phyloP scores from a whole-genome alignment of 1,140 invertebrate species.

The Trypoxylus dichotomus region DNA sequence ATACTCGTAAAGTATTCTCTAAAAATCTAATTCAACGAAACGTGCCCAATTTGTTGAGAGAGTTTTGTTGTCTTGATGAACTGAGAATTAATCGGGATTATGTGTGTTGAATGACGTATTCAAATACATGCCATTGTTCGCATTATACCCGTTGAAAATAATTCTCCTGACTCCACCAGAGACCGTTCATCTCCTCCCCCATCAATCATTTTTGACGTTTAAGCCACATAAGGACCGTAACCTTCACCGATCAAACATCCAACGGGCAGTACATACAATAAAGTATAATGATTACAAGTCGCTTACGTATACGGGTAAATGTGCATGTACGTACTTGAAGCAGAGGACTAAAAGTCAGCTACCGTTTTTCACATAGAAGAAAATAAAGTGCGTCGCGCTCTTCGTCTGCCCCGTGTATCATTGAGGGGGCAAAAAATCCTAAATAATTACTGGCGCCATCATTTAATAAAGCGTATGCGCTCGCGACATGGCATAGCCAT shows the following conservation, averaged over 20 bases:
- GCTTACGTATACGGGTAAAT: neutral
- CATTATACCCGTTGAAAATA: neutral
- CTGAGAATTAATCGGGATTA: too few relatives aligned
- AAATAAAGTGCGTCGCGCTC: neutral
- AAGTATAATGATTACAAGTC: neutral
- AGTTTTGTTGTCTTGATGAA: too few relatives aligned
- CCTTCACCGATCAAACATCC: neutral
- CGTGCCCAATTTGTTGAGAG: too few relatives aligned
- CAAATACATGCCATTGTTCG: neutral
- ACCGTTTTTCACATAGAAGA: neutral
- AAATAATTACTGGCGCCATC: slow-evolving; percentile 27
- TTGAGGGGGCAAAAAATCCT: neutral
- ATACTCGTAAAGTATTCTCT: too few relatives aligned
- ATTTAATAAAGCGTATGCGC: slow-evolving; percentile 7
- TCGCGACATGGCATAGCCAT: neutral
- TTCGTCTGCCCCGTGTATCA: neutral
- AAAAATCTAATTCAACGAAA: too few relatives aligned
- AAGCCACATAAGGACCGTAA: neutral
- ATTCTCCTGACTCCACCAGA: neutral
- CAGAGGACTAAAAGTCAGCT: neutral
- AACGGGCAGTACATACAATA: neutral
- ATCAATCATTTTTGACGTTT: neutral
- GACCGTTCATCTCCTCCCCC: neutral
- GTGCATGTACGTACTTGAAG: neutral
- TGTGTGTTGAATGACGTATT: neutral